Evolutionary conservation across 1,140 invertebrate species (phyloP).

Genomic region (Drosophila ogumai): DNA sequence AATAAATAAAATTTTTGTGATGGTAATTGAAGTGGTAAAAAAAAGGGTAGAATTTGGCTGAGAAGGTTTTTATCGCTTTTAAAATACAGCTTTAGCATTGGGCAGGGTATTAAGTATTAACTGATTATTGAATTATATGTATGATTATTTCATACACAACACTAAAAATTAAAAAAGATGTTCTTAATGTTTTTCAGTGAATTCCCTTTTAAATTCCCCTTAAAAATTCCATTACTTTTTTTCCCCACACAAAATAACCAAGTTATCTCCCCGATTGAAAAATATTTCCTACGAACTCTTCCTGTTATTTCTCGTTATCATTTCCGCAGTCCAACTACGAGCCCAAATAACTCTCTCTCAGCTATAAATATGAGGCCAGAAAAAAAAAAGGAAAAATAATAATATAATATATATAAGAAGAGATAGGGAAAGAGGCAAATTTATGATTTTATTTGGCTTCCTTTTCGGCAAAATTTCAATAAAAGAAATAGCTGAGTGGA

Average conservation of each 20-base stretch:
- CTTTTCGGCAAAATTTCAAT: constrained; percentile 25
- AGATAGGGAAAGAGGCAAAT: constrained; percentile 13
- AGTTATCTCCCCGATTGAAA: constrained; percentile 3
- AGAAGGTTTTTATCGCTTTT: not conserved
- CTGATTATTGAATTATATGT: no score
- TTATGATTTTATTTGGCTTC: constrained; percentile 45
- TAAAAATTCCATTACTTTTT: not conserved
- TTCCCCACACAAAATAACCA: not conserved
- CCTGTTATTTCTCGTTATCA: constrained; percentile 40
- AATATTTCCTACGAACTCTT: constrained; percentile 19
- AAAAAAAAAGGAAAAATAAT: not conserved
- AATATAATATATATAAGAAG: not conserved
- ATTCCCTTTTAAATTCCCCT: not conserved
- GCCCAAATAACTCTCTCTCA: constrained; percentile 21
- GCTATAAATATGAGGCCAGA: constrained; percentile 25
- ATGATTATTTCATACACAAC: no score
- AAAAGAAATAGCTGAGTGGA: constrained; percentile 42
- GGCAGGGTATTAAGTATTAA: not conserved
- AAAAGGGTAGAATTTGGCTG: not conserved
- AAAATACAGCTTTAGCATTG: not conserved
- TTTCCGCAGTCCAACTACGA: constrained; percentile 26
- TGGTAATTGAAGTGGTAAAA: not conserved
- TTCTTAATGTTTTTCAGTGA: not conserved
- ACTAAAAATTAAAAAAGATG: not conserved
- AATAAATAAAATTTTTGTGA: not conserved